phyloP scores from a whole-genome alignment of 2,797 vertebrate genomes.

The Chanos chanos region DNA sequence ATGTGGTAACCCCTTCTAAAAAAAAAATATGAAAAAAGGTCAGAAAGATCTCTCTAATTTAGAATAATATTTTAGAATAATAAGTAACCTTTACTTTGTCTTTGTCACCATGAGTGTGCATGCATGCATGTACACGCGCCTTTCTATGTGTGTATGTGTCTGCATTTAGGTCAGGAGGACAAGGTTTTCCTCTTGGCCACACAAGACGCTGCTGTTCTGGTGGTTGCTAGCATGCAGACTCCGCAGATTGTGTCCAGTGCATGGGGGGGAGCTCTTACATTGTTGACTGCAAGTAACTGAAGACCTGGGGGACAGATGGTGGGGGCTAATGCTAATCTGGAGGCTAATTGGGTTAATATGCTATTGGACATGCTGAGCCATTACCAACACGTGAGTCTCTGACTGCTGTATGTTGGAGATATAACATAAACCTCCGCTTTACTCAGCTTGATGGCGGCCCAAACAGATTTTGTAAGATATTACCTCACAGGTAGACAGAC shows the following conservation, averaged over 20 bases:
- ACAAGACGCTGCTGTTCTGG: not conserved
- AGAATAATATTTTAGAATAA: too few relatives aligned
- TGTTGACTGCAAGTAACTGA: constrained; percentile 17
- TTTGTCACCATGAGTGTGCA: constrained; percentile 1
- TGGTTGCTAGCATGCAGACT: too few relatives aligned
- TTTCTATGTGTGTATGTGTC: not conserved
- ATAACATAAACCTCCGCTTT: too few relatives aligned
- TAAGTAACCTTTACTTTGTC: not conserved
- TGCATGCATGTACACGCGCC: constrained; percentile 6
- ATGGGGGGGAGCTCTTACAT: not conserved
- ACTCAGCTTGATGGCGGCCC: too few relatives aligned
- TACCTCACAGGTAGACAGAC: constrained; percentile 1
- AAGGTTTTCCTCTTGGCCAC: too few relatives aligned
- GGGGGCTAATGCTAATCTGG: constrained; percentile 17
- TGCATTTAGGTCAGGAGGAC: constrained; percentile 2
- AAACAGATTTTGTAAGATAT: too few relatives aligned
- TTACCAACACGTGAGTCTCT: not conserved
- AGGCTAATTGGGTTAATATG: constrained; percentile 20
- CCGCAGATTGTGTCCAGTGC: too few relatives aligned
- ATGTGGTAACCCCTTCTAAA: too few relatives aligned
- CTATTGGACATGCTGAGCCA: constrained; percentile 2
- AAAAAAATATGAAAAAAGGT: too few relatives aligned
- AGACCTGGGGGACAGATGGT: not conserved
- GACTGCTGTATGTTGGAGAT: not conserved
- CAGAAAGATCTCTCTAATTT: too few relatives aligned